These are phyloP conservation scores for Drosophila dives DNA, from an alignment of 2,888 invertebrate genomes.

Conservation along the genomic window DNA sequence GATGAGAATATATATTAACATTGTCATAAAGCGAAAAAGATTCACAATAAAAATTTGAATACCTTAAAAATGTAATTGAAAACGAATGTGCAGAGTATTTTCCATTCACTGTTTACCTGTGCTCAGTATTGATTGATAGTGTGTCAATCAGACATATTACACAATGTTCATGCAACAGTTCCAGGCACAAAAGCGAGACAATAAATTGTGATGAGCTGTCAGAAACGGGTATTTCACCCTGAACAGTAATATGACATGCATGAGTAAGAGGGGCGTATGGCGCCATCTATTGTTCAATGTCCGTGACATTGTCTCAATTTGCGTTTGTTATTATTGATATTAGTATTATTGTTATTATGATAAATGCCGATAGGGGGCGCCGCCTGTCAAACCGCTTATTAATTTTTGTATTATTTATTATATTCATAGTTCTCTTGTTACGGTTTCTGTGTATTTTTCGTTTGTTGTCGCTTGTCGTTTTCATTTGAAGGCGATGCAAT, in stretches of 20 bases:
- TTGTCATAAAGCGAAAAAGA: background rate
- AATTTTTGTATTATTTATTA: background rate
- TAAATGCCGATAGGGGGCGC: constrained; percentile 17
- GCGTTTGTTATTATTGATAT: constrained; percentile 7
- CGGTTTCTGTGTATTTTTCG: background rate
- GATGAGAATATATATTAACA: background rate
- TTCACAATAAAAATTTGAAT: background rate
- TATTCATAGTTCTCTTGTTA: background rate
- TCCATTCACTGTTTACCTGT: background rate
- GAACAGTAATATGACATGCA: constrained; percentile 42
- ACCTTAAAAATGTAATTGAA: background rate
- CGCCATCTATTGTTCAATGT: constrained; percentile 20
- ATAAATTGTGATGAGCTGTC: constrained; percentile 62
- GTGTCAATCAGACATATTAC: constrained; percentile 66
- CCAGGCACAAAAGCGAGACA: constrained; percentile 10
- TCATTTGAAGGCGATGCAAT: constrained; percentile 11
- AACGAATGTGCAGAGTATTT: background rate
- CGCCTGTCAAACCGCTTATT: background rate
- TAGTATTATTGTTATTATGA: constrained; percentile 4
- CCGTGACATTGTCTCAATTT: constrained; percentile 10
- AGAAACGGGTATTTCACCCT: constrained; percentile 50
- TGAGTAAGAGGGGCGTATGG: constrained; percentile 25
- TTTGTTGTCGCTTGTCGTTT: background rate
- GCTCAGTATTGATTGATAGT: constrained; percentile 56
- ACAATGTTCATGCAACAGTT: constrained; percentile 60